These are phyloP conservation scores for Drosophila ustulata DNA, from an alignment of 2,888 invertebrate genomes.

Conservation along the genomic window DNA sequence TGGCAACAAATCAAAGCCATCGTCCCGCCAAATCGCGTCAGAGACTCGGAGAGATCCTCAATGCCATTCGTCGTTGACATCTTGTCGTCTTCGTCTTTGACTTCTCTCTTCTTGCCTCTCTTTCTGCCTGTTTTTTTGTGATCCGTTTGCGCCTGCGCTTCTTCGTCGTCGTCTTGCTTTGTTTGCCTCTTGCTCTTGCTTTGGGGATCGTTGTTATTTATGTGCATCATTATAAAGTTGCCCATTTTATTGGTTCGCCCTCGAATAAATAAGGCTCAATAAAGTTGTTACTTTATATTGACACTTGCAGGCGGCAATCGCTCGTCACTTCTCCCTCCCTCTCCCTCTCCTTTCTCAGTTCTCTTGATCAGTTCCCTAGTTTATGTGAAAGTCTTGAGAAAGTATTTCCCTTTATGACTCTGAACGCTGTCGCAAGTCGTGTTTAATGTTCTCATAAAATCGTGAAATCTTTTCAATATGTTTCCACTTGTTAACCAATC, in stretches of 20 bases:
- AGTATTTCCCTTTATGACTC: conserved; percentile 61
- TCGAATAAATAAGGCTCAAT: conserved; percentile 85
- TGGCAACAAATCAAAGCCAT: conserved; percentile 33
- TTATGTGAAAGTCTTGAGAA: conserved; percentile 72
- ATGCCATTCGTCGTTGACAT: conserved; percentile 66
- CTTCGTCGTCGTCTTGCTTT: conserved; percentile 21
- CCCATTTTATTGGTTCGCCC: conserved; percentile 83
- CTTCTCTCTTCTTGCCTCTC: conserved; percentile 7
- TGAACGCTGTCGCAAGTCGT: conserved; percentile 41
- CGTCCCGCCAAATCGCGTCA: conserved; percentile 16
- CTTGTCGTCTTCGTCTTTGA: conserved; percentile 38
- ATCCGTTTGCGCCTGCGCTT: conserved; percentile 31
- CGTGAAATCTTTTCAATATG: conserved; percentile 64
- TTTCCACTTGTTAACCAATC: conserved; percentile 44
- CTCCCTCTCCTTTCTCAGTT: conserved; percentile 12
- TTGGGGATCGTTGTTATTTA: conserved; percentile 74
- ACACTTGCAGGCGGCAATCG: conserved; percentile 82
- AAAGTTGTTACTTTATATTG: conserved; percentile 85
- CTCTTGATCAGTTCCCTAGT: conserved; percentile 26
- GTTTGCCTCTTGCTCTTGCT: conserved; percentile 13
- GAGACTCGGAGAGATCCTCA: conserved; percentile 48
- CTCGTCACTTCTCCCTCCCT: conserved; percentile 69
- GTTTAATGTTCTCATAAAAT: conserved; percentile 64
- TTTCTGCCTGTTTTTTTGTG: conserved; percentile 23
- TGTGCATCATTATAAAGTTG: conserved; percentile 84